Percentiles rank a stretch among this genome's conserved stretches.
Evolutionary conservation across 2,888 invertebrate species (phyloP).

Genomic region (Campoplex capitator): DNA sequence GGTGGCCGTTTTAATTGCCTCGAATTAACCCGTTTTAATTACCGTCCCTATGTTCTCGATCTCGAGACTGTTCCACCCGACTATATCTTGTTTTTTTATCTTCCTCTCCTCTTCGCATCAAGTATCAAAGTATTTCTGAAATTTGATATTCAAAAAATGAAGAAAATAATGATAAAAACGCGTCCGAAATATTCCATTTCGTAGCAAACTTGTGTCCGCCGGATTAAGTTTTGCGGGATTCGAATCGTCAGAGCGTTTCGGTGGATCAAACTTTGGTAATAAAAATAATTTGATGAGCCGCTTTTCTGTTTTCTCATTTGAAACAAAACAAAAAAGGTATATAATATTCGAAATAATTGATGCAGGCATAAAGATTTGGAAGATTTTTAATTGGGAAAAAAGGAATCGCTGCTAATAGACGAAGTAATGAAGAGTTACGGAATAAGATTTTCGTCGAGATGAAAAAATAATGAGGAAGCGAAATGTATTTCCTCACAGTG

Average conservation of each 20-base stretch:
- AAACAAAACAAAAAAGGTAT: background rate
- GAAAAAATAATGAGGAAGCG: conserved; percentile 12
- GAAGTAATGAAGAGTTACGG: background rate
- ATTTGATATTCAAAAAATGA: background rate
- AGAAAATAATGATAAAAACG: background rate
- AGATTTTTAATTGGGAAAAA: background rate
- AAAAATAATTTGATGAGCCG: no score
- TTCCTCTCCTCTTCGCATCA: conserved; percentile 15
- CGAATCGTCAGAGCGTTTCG: background rate
- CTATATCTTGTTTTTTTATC: conserved; percentile 23
- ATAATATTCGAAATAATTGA: background rate
- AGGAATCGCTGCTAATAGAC: background rate
- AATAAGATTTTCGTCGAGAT: background rate
- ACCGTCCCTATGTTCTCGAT: conserved; percentile 66
- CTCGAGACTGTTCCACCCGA: conserved; percentile 46
- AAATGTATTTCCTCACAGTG: background rate
- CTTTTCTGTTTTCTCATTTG: no score
- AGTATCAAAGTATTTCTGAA: conserved; percentile 14
- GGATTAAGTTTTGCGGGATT: background rate
- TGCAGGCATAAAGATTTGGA: background rate
- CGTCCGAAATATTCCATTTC: background rate
- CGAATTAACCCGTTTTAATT: conserved; percentile 78
- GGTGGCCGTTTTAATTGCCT: conserved; percentile 77
- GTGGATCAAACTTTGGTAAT: background rate
- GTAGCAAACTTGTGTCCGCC: background rate